phyloP scores from a whole-genome alignment of 2,888 invertebrate genomes.

The Meiosimyza platycephala region DNA sequence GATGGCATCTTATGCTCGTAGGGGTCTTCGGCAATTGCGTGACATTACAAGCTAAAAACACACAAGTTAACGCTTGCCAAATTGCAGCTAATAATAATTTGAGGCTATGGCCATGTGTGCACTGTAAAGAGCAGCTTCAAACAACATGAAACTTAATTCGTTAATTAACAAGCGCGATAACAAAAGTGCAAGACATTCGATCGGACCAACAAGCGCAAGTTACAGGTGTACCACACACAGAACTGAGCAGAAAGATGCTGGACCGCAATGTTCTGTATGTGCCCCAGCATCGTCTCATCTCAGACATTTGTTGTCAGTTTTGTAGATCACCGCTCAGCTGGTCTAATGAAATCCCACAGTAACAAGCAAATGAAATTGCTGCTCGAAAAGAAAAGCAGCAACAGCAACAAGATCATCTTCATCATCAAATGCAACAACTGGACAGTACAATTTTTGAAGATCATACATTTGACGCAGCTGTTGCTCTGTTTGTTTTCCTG shows the following conservation, averaged over 20 bases:
- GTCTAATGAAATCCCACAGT: no score
- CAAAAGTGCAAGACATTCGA: conserved; percentile 32
- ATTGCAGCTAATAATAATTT: conserved; percentile 46
- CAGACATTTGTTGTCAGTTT: neutral
- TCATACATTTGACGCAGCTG: neutral
- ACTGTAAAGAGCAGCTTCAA: conserved; percentile 12
- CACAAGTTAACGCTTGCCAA: conserved; percentile 42
- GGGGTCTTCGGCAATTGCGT: conserved; percentile 41
- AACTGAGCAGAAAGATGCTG: neutral
- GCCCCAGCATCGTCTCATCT: neutral
- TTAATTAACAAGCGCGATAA: conserved; percentile 55
- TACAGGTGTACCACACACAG: conserved; percentile 26
- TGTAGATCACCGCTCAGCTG: neutral
- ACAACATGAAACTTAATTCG: conserved; percentile 45
- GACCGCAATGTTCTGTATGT: no score
- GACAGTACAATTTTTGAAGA: neutral
- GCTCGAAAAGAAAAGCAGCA: conserved; percentile 22
- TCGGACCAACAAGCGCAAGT: neutral
- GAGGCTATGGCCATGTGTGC: neutral
- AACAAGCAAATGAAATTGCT: conserved; percentile 16
- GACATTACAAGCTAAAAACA: conserved; percentile 46
- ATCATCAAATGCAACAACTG: neutral
- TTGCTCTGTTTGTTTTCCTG: neutral
- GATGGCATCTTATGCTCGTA: conserved; percentile 9
- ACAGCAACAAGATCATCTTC: conserved; percentile 7